These are phyloP conservation scores for Lepus townsendii DNA, from an alignment of 2,797 vertebrate species.

Conservation along the genomic window DNA sequence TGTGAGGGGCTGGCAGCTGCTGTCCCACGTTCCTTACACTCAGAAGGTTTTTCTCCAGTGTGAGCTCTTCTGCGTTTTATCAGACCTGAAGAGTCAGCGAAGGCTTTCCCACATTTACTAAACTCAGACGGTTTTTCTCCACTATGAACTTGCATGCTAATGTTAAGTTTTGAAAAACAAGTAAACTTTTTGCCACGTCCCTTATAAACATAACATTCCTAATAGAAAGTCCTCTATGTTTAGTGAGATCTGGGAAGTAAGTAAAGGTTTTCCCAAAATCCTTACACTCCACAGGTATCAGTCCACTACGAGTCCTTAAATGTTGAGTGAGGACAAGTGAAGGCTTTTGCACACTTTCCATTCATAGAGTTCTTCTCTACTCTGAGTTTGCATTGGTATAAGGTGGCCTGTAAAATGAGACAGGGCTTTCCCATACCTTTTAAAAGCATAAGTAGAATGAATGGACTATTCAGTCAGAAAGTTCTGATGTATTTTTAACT, in stretches of 20 bases:
- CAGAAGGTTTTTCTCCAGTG: too few relatives aligned
- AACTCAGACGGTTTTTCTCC: not conserved
- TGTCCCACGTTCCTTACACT: too few relatives aligned
- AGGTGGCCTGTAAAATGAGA: not conserved
- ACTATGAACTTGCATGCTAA: not conserved
- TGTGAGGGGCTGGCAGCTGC: too few relatives aligned
- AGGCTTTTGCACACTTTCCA: not conserved
- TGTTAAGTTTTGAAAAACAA: constrained; percentile 17
- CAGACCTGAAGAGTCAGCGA: not conserved
- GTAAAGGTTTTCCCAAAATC: not conserved
- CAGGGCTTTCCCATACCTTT: not conserved
- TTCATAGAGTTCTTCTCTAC: not conserved
- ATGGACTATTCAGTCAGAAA: not conserved
- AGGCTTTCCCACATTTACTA: not conserved
- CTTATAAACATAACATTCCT: not conserved
- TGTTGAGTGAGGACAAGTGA: not conserved
- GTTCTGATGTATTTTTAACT: not conserved
- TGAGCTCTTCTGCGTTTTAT: not conserved
- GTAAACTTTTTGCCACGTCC: not conserved
- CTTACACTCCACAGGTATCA: constrained; percentile 7
- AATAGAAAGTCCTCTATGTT: not conserved
- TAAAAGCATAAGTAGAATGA: not conserved
- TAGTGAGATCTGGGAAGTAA: not conserved
- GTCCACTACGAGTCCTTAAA: not conserved
- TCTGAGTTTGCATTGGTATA: not conserved